Evolutionary conservation across 2,113 vertebrate genomes (phyloP).

Genomic region (Tyto alba): DNA sequence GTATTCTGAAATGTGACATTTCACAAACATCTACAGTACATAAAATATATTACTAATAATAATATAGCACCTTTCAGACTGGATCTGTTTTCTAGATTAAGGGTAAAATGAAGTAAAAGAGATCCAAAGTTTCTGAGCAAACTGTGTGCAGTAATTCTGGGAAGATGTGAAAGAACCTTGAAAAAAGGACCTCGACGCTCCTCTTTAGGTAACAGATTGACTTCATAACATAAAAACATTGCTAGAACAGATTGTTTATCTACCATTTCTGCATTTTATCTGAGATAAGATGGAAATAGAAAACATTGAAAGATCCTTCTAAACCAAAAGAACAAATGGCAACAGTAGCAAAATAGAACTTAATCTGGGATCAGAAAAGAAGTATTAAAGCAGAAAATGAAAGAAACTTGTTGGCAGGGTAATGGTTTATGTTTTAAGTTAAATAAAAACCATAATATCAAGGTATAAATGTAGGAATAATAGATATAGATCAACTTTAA

Average conservation of each 20-base stretch:
- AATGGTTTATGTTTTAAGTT: not conserved
- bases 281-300: not conserved
- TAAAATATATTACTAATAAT: not conserved
- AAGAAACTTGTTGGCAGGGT: not conserved
- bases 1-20: not conserved
- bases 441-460: not conserved
- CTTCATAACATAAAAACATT: not conserved
- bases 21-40: not conserved
- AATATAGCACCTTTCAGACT: not conserved
- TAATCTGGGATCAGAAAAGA: not conserved
- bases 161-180: not conserved
- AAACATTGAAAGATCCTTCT: not conserved
- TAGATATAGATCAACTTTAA: not conserved
- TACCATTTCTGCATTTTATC: not conserved
- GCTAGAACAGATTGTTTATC: not conserved
- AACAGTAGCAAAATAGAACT: not conserved
- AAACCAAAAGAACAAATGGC: conserved; percentile 20
- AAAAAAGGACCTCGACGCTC: not conserved
- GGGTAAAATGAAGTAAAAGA: not conserved
- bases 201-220: not conserved
- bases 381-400: not conserved
- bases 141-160: not conserved
- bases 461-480: not conserved
- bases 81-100: not conserved
- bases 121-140: not conserved